These are phyloP conservation scores for Drosophila mercatorum DNA, from an alignment of 2,888 invertebrate genomes.

Conservation along the genomic window DNA sequence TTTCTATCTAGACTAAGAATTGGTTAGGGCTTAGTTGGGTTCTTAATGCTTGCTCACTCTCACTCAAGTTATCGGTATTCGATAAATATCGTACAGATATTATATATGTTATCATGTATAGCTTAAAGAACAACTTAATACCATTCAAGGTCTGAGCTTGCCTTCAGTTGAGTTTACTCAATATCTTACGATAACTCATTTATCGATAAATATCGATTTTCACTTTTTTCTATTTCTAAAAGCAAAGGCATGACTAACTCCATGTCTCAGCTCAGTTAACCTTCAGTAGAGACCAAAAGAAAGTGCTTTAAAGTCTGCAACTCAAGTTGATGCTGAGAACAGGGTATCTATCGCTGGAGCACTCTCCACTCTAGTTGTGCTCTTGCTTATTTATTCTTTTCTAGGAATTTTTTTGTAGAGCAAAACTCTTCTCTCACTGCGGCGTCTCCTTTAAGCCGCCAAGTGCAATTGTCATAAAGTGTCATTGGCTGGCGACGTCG, in stretches of 20 bases:
- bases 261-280: neutral
- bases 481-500: slow-evolving; percentile 76
- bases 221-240: neutral
- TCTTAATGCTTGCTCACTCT: neutral
- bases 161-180: neutral
- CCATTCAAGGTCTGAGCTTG: neutral
- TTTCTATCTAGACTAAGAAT: neutral
- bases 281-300: neutral
- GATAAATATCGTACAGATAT: neutral
- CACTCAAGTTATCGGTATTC: neutral
- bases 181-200: neutral
- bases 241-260: neutral
- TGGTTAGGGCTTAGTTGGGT: neutral
- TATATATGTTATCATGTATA: neutral
- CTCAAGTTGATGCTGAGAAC: neutral
- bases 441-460: slow-evolving; percentile 53
- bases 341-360: neutral
- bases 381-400: slow-evolving; percentile 16
- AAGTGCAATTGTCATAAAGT: slow-evolving; percentile 82
- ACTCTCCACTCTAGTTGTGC: neutral
- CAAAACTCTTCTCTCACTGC: slow-evolving; percentile 2
- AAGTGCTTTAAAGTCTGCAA: neutral
- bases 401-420: slow-evolving; percentile 21
- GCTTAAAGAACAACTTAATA: neutral
- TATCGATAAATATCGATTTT: neutral